Evolutionary conservation across 2,113 vertebrate genomes (phyloP).

Genomic region (Tretioscincus oriximinensis): DNA sequence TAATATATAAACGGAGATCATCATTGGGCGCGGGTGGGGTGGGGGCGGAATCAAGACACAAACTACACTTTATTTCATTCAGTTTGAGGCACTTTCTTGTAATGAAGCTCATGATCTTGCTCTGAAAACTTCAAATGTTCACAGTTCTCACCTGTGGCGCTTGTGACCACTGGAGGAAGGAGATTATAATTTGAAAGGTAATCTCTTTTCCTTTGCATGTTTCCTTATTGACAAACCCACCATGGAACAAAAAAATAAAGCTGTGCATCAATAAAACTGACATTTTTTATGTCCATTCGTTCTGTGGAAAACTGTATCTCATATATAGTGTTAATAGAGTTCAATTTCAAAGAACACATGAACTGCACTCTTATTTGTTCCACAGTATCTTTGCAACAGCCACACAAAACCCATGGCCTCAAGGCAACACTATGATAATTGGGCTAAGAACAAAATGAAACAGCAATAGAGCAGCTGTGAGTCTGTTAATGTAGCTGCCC

Average conservation of each 20-base stretch:
- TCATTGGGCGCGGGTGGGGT: not conserved
- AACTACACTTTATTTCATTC: not conserved
- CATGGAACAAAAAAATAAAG: not conserved
- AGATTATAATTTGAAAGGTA: slow-evolving; percentile 16
- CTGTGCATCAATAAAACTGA: not conserved
- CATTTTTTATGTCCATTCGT: not conserved
- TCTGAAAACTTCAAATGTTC: not conserved
- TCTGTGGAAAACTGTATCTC: not conserved
- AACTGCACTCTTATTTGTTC: not conserved
- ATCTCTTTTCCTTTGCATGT: slow-evolving; percentile 13
- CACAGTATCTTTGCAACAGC: not conserved
- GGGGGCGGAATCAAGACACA: not conserved
- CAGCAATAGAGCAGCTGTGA: not conserved
- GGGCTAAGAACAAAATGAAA: not conserved
- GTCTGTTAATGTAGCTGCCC: not conserved
- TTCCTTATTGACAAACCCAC: slow-evolving; percentile 1
- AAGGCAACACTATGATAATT: not conserved
- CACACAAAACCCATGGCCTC: not conserved
- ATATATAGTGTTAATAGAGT: not conserved
- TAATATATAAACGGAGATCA: not conserved
- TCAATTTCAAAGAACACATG: not conserved
- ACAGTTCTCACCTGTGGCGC: not conserved
- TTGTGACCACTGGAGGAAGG: not conserved
- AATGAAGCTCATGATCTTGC: not conserved
- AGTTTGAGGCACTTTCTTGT: not conserved